Evolutionary conservation across 1,140 invertebrate species (phyloP).

Genomic region (Zaprionus inermis): DNA sequence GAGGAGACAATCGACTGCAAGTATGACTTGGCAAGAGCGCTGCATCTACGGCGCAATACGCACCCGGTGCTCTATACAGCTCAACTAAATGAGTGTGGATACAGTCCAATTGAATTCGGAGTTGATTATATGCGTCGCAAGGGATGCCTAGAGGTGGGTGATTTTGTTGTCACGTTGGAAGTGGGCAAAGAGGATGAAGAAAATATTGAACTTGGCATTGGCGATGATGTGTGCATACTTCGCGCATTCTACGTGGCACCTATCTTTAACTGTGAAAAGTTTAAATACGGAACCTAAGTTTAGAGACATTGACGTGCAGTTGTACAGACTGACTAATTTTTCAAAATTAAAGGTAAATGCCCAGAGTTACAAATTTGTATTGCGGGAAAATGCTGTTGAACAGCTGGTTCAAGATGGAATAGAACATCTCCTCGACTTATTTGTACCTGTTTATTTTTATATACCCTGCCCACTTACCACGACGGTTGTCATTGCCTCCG

Average conservation of each 20-base stretch:
- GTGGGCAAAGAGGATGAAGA: constrained; percentile 72
- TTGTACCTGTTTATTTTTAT: background rate
- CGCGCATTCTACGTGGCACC: constrained; percentile 74
- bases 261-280: constrained; percentile 65
- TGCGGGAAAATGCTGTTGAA: background rate
- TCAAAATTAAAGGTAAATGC: constrained; percentile 55
- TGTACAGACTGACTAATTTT: constrained; percentile 32
- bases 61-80: constrained; percentile 63
- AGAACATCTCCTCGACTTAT: background rate
- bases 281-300: constrained; percentile 66
- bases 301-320: constrained; percentile 38
- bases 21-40: constrained; percentile 51
- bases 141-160: constrained; percentile 69
- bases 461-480: constrained; percentile 39
- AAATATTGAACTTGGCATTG: constrained; percentile 60
- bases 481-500: constrained; percentile 54
- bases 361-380: too few relatives aligned
- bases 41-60: constrained; percentile 70
- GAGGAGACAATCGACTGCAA: constrained; percentile 54
- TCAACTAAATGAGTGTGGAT: constrained; percentile 62
- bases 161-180: constrained; percentile 75
- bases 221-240: constrained; percentile 72
- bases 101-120: constrained; percentile 72
- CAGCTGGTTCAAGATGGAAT: too few relatives aligned
- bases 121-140: constrained; percentile 70